Conservation (phyloP, 2,113 vertebrate species). For the Atractosteus spatula region DNA sequence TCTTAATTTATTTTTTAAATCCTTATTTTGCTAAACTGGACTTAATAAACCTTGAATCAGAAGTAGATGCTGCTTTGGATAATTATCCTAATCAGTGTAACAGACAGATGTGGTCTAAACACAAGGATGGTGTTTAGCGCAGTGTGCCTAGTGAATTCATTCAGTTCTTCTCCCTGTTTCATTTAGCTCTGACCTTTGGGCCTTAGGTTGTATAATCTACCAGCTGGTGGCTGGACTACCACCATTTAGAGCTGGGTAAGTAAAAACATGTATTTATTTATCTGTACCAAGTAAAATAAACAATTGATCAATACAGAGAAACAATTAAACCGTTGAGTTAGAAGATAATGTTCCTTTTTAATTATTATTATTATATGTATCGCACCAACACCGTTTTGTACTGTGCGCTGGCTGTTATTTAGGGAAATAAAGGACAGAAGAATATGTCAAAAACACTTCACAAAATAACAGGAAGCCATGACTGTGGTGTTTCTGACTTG, state of each 20-base stretch:
- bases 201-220: conserved; percentile 97
- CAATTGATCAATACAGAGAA: too few relatives aligned
- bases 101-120: too few relatives aligned
- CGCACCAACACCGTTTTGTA: background rate
- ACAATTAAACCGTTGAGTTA: too few relatives aligned
- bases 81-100: too few relatives aligned
- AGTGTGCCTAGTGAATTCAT: background rate
- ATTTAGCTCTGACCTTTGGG: conserved; percentile 91
- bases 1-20: too few relatives aligned
- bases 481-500: conserved; percentile 40
- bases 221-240: conserved; percentile 96
- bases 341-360: too few relatives aligned
- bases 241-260: conserved; percentile 97
- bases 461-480: conserved; percentile 45
- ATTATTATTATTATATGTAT: background rate
- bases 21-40: too few relatives aligned
- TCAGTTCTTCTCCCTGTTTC: conserved; percentile 25
- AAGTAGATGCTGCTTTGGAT: too few relatives aligned
- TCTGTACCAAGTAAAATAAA: too few relatives aligned
- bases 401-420: conserved; percentile 4
- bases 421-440: conserved; percentile 7
- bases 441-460: conserved; percentile 22
- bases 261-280: background rate
- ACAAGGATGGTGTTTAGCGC: background rate
- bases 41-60: too few relatives aligned